A percentile compares a stretch with the other conserved stretches of the same genome.
Conservation (phyloP, 1,140 invertebrate genomes). For the Lepidurus couesii region DNA sequence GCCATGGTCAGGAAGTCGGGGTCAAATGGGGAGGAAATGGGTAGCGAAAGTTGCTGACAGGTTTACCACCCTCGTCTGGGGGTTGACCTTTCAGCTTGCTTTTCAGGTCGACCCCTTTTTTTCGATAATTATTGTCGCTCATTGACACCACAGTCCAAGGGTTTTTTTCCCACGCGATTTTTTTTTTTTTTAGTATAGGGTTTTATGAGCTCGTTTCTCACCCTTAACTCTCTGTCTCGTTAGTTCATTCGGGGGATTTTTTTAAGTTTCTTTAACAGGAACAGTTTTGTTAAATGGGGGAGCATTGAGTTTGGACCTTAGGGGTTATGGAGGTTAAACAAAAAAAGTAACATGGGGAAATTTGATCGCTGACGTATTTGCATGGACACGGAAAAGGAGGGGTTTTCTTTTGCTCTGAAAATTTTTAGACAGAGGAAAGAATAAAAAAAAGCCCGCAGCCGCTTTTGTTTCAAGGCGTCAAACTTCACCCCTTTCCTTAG, state of each 20-base stretch:
- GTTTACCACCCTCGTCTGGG: neutral
- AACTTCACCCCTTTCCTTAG: neutral
- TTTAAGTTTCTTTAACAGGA: neutral
- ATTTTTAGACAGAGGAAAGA: neutral
- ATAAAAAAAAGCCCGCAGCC: neutral
- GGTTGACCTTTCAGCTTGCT: no score
- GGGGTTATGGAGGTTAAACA: neutral
- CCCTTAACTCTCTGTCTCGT: no score
- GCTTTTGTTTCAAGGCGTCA: constrained; percentile 1
- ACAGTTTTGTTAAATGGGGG: neutral
- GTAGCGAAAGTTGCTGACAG: neutral
- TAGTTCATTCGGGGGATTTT: no score
- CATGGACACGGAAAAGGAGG: constrained; percentile 8
- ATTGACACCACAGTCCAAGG: neutral
- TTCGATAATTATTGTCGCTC: neutral
- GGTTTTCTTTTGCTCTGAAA: constrained; percentile 1
- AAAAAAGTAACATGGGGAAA: neutral
- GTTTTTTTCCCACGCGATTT: no score
- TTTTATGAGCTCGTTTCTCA: no score
- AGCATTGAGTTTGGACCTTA: neutral
- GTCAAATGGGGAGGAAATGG: neutral
- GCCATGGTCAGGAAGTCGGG: neutral
- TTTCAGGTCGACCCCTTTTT: no score
- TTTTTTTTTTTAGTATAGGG: no score
- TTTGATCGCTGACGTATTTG: neutral